Evolutionary conservation across 2,797 vertebrate genomes (phyloP), one percentile per base, ranked within the genome.

Genomic region (Rhinophrynus dorsalis): DNA sequence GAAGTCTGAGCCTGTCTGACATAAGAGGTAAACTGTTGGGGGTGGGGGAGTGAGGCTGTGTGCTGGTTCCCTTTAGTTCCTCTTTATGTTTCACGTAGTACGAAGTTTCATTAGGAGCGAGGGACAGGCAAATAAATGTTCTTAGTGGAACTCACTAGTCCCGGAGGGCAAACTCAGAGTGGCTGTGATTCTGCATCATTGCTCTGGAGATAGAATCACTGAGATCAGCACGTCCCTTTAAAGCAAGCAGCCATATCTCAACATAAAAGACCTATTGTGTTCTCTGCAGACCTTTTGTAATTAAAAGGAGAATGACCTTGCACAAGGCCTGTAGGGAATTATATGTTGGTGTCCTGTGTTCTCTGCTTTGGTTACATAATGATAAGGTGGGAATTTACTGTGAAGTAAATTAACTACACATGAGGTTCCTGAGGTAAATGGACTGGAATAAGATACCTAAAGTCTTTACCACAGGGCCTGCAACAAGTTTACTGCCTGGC

Each of bases 361-460:
- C 48, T 26, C n/a, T 68, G 7, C 15, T 24, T 17, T 17, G n/a
- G 47, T 69, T 69, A 69, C n/a, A 44, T 69, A 69, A 69, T 55
- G 29, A 45, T 45, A 15, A 33, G 15, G 33, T 37, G 18, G 54
- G 33, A 24, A 7, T 8, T 17, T 54, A 32, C 6, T 13, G 50
- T n/a, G 8, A 32, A 6, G 29, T 30, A 4, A 30, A 30, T 30
- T 30, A n/a, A n/a, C n/a, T n/a, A n/a, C n/a, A n/a, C n/a, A n/a
- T n/a, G n/a, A n/a, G n/a, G n/a, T n/a, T n/a, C n/a, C n/a, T n/a
- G n/a, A n/a, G n/a, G n/a, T n/a, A n/a, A n/a, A n/a, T n/a, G n/a
- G n/a, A n/a, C n/a, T n/a, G n/a, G n/a, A n/a, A n/a, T n/a, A n/a
- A n/a, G n/a, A n/a, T n/a, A n/a, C n/a, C n/a, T n/a, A n/a, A n/a